phyloP scores from a whole-genome alignment of 2,113 vertebrate genomes.

The Semicossyphus pulcher region DNA sequence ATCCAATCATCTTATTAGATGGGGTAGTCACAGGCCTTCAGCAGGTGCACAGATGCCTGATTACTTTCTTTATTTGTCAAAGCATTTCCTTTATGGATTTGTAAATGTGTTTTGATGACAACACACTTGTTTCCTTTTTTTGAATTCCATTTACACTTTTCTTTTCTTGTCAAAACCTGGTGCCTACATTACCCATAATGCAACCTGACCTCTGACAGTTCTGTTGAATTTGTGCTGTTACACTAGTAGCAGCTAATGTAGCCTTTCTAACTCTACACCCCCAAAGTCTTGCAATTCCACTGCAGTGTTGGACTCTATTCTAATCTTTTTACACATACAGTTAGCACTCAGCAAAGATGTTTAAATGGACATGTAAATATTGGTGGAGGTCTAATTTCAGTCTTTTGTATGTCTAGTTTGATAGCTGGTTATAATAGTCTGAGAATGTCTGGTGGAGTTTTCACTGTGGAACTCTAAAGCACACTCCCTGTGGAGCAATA shows the following conservation, averaged over 20 bases:
- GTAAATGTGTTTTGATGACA: too few relatives aligned
- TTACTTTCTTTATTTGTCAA: too few relatives aligned
- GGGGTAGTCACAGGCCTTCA: too few relatives aligned
- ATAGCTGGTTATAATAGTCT: slow-evolving; percentile 6
- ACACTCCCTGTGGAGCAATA: slow-evolving; percentile 65
- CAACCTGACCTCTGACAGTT: not conserved
- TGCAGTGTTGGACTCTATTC: too few relatives aligned
- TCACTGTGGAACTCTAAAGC: slow-evolving; percentile 69
- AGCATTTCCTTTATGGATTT: too few relatives aligned
- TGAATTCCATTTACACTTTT: not conserved
- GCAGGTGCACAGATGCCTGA: too few relatives aligned
- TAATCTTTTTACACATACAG: not conserved
- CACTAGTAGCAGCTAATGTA: not conserved
- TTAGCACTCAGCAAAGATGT: not conserved
- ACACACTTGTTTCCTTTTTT: too few relatives aligned
- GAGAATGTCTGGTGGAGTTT: slow-evolving; percentile 41
- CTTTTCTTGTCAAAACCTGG: not conserved
- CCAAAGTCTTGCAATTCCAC: too few relatives aligned
- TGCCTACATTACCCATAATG: not conserved
- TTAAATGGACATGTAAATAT: not conserved
- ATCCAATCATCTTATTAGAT: too few relatives aligned
- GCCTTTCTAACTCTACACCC: not conserved
- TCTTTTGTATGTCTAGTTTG: slow-evolving; percentile 9
- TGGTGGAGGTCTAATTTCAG: not conserved
- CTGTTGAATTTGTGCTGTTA: not conserved